Evolutionary conservation across 1,140 invertebrate species (phyloP), one percentile per base, ranked within the genome.

Genomic region (Trypoxylus dichotomus): DNA sequence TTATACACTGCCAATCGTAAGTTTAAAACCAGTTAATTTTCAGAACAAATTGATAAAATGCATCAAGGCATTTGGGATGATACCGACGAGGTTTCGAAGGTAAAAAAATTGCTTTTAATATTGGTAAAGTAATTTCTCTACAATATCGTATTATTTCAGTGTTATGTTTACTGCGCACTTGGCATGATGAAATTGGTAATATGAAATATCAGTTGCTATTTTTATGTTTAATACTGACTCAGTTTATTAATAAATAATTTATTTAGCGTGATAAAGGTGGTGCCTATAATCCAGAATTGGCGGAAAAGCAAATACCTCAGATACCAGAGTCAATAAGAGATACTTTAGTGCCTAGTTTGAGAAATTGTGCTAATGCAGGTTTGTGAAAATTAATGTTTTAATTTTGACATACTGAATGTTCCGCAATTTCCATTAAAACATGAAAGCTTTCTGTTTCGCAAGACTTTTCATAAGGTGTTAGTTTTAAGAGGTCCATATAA

Each of bases 11-110:
- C n/a, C n/a, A 54, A n/a, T 15, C 13, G 5, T n/a, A 1, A n/a
- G 5, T 54, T 19, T 54, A 54, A 3, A 54, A 15, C 8, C 13
- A n/a, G 1, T 54, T 54, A 68, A 68, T 71, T 76, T 76, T 37
- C 43, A 78, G 78, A 76, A 63, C 63, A 76, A 76, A 79, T 79
- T 19, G 63, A 2, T 19, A 43, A 79, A 24, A 79, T 73, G 78
- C 78, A 79, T 25, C 27, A 76, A 13, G 78, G 78, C 6, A 54
- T 76, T 43, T 79, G 54, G 54, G 76, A 58, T 74, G 78, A 79
- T 27, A 21, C 5, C 19, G 60, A 54, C n/a, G 21, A 76, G 3
- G 68, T 21, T 32, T 21, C 47, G 19, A 79, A 79, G 32, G 78
- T 79, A 72, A 15, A 5, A 72, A 78, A 54, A 43, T 6, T 42